Evolutionary conservation across 2,797 vertebrate genomes (phyloP), one percentile per base, ranked within the genome.

Genomic region (Pangasius macronema): DNA sequence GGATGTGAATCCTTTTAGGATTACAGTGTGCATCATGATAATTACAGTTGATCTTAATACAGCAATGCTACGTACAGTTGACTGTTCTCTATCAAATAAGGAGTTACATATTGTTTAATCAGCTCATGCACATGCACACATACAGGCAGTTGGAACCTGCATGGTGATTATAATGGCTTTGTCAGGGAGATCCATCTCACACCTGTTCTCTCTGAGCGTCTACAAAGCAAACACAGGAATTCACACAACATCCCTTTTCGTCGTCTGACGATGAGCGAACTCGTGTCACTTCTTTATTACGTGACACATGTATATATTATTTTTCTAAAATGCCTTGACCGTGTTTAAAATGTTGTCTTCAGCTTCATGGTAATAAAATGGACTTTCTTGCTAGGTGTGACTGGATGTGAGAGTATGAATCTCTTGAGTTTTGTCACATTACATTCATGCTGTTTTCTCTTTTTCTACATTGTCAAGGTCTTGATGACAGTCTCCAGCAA

Each of bases 401-500:
- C 20, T 36, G 5, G 30, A 57, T 57, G 20, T 22, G 51, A 39
- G 53, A 36, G 5, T 27, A 59, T 39, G 10, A 80, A 57, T 11
- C 8, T 33, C 51, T 55, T 57, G 16, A 57, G 51, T 79, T 79
- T 79, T 55, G 18, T 16, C 22, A 36, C 30, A 22, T 79, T 59
- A 24, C 10, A 72, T 49, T 42, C 36, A 72, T 42, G 39, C 14
- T 57, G 16, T 84, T 59, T 77, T 79, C 11, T 72, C 2, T 86
- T 51, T 33, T 49, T 84, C 55, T 72, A 55, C 61, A 27, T n/a
- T 80, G 8, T 87, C 13, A 82, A 90, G 88, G 88, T 87, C 87
- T 80, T 51, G 91, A 99, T 33, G 98, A 99, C 93, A 98, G 96
- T 90, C 95, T 99, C 82, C 98, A 99, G 93, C 97, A 97, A 61